Evolutionary conservation across 2,797 vertebrate genomes (phyloP).

Genomic region (Lepilemur ruficaudatus): DNA sequence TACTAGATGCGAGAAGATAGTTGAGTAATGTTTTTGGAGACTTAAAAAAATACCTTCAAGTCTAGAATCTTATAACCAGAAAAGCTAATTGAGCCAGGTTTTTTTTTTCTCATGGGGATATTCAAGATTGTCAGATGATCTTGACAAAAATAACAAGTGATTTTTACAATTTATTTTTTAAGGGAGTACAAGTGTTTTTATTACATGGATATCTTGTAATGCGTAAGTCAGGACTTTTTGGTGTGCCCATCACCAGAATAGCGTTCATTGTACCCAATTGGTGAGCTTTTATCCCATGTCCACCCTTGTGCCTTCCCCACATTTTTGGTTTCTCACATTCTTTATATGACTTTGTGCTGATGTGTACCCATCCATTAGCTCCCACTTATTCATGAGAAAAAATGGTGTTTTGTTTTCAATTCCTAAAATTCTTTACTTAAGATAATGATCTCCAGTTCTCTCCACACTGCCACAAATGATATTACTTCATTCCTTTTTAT

Average conservation of each 20-base stretch:
- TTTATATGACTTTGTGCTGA: neutral
- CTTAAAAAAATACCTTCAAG: neutral
- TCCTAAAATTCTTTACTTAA: neutral
- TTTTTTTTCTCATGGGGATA: neutral
- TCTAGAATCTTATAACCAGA: neutral
- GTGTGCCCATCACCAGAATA: neutral
- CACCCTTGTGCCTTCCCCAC: neutral
- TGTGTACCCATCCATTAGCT: neutral
- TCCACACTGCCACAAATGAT: neutral
- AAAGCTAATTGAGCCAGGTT: neutral
- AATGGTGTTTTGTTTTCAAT: neutral
- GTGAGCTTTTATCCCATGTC: neutral
- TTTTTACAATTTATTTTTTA: neutral
- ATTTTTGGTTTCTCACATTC: neutral
- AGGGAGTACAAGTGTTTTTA: neutral
- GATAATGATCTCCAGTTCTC: neutral
- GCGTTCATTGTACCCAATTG: no score
- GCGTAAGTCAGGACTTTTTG: neutral
- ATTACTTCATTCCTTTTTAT: neutral
- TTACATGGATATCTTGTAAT: neutral
- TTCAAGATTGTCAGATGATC: neutral
- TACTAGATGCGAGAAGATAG: neutral
- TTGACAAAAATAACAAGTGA: neutral
- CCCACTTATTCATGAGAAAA: neutral
- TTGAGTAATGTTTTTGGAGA: neutral